Percentiles rank a stretch among this genome's conserved stretches.
Evolutionary conservation across 2,113 vertebrate genomes (phyloP).

Genomic region (Cyprinus carpio): DNA sequence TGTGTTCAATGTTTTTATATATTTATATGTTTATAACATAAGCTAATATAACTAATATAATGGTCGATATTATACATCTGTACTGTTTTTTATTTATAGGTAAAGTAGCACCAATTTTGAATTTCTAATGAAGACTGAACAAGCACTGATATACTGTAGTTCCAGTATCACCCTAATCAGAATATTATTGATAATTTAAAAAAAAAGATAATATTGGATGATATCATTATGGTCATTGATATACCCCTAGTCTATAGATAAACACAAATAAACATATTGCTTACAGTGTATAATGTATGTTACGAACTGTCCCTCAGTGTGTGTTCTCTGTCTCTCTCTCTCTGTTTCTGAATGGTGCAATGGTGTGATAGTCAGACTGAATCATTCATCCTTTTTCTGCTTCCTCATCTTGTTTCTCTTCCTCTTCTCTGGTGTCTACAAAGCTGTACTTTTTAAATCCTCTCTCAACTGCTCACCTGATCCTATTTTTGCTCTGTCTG

Average conservation of each 20-base stretch:
- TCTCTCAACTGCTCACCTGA: neutral
- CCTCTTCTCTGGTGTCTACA: neutral
- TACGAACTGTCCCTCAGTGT: neutral
- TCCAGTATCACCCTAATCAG: neutral
- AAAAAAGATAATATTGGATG: neutral
- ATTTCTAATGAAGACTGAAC: neutral
- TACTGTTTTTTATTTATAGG: neutral
- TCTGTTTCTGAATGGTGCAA: neutral
- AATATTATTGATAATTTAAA: neutral
- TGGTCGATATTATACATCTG: too few species aligned
- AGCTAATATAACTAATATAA: neutral
- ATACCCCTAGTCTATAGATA: neutral
- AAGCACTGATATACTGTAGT: neutral
- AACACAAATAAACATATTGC: neutral
- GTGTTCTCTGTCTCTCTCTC: conserved; percentile 27
- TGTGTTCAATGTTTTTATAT: neutral
- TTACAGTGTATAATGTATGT: neutral
- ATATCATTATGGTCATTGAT: neutral
- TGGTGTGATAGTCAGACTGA: neutral
- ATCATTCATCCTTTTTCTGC: conserved; percentile 31
- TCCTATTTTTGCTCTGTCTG: neutral
- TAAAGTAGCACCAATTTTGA: neutral
- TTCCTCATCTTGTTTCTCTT: neutral
- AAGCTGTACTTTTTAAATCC: neutral
- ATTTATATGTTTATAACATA: neutral